Percentiles rank a stretch among this genome's conserved stretches.
Conservation (phyloP, 2,113 vertebrate genomes). For the Castor canadensis region DNA sequence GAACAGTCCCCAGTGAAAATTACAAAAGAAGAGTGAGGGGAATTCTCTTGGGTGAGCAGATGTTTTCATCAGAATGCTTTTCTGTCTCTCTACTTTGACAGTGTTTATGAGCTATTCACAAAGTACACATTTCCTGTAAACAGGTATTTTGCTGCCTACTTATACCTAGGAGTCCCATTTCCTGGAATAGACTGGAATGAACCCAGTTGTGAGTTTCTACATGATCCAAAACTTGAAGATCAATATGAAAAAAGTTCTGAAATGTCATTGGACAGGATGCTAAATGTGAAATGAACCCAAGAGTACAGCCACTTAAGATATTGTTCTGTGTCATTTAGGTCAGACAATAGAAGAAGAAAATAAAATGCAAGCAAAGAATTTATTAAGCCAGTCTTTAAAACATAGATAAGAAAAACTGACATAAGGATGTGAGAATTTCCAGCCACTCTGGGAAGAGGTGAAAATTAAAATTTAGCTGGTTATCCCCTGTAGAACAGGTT, state of each 20-base stretch:
- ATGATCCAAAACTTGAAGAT: not conserved
- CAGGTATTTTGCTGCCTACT: conserved; percentile 15
- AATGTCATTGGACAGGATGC: not conserved
- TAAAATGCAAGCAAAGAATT: not conserved
- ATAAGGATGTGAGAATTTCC: conserved; percentile 33
- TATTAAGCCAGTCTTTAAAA: conserved; percentile 14
- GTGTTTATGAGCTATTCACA: not conserved
- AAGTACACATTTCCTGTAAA: not conserved
- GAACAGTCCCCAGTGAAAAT: not conserved
- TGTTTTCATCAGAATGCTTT: not conserved
- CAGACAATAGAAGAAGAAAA: not conserved
- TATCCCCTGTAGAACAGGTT: conserved; percentile 61
- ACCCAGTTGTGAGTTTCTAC: not conserved
- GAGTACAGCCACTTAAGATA: conserved; percentile 3
- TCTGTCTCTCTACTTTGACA: not conserved
- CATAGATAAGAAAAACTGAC: conserved; percentile 30
- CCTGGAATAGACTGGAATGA: conserved; percentile 14
- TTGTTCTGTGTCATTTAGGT: conserved; percentile 47
- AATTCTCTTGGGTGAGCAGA: conserved; percentile 22
- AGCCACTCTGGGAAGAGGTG: conserved; percentile 33
- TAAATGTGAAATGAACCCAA: conserved; percentile 26
- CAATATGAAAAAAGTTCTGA: conserved; percentile 24
- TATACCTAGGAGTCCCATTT: not conserved
- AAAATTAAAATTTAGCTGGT: conserved; percentile 70
- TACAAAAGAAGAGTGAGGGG: not conserved